phyloP scores from a whole-genome alignment of 1,140 invertebrate genomes.

The Sycophaga agraensis region DNA sequence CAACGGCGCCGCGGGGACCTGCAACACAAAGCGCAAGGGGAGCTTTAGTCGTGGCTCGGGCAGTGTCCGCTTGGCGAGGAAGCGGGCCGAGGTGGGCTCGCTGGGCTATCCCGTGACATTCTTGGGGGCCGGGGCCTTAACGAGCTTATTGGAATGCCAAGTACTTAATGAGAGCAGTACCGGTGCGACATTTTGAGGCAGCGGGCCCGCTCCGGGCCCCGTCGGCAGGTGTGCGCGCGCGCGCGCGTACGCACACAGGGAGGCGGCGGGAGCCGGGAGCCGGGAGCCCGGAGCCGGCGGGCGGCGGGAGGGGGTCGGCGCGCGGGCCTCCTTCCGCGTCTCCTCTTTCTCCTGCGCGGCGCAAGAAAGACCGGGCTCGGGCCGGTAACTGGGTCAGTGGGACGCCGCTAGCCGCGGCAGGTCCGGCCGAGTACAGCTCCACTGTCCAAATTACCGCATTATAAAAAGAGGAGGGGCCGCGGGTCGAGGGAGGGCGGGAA shows the following conservation, averaged over 20 bases:
- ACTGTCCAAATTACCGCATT: constrained; percentile 44
- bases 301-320: background rate
- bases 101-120: no score
- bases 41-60: no score
- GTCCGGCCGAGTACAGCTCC: constrained; percentile 46
- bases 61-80: no score
- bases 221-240: no score
- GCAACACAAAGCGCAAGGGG: constrained; percentile 32
- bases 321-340: constrained; percentile 29
- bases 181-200: constrained; percentile 35
- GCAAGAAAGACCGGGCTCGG: constrained; percentile 53
- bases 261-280: no score
- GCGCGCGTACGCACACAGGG: no score
- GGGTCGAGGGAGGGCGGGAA: background rate
- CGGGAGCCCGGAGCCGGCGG: no score
- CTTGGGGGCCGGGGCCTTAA: no score
- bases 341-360: constrained; percentile 10
- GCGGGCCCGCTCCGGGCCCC: constrained; percentile 24
- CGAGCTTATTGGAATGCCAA: no score
- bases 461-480: background rate
- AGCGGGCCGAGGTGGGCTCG: no score
- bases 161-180: constrained; percentile 22
- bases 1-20: constrained; percentile 56
- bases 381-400: constrained; percentile 55
- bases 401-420: constrained; percentile 43